Evolutionary conservation across 2,113 vertebrate genomes (phyloP).

Genomic region (Sardina pilchardus): DNA sequence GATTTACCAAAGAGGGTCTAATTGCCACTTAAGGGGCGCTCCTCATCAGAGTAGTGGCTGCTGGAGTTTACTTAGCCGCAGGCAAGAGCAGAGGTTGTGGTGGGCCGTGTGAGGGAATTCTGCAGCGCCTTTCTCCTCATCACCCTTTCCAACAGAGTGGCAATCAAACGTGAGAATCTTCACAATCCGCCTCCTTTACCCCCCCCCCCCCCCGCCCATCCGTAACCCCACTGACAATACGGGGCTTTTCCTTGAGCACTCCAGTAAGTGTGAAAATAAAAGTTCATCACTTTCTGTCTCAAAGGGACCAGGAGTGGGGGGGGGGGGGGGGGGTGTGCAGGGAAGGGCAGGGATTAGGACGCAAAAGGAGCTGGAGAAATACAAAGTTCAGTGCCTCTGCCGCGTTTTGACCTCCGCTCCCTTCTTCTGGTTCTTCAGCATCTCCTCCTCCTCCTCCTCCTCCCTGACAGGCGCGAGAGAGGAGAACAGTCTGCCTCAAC

Average conservation of each 20-base stretch:
- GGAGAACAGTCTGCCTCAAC: conserved; percentile 63
- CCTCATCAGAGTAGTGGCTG: conserved; percentile 2
- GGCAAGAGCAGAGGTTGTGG: conserved; percentile 14
- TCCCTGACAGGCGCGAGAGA: conserved; percentile 45
- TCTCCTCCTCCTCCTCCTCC: not conserved
- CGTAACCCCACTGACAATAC: conserved; percentile 58
- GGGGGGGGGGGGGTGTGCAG: conserved; percentile 25
- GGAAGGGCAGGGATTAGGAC: conserved; percentile 59
- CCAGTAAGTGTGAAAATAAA: conserved; percentile 75
- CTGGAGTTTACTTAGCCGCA: not conserved
- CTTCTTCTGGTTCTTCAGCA: conserved; percentile 62
- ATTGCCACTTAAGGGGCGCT: not conserved
- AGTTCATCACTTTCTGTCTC: conserved; percentile 70
- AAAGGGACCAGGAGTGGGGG: conserved; percentile 65
- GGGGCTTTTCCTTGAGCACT: conserved; percentile 57
- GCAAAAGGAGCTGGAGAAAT: conserved; percentile 54
- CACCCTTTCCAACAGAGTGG: conserved; percentile 47
- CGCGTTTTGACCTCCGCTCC: conserved; percentile 61
- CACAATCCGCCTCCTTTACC: conserved; percentile 41
- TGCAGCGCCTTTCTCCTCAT: conserved; percentile 42
- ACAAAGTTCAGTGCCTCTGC: conserved; percentile 62
- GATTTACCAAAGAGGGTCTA: not conserved
- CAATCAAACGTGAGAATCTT: conserved; percentile 66
- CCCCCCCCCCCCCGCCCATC: not conserved
- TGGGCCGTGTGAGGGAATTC: conserved; percentile 36